Evolutionary conservation across 2,113 vertebrate genomes (phyloP).

Genomic region (Telmatochromis sp.): DNA sequence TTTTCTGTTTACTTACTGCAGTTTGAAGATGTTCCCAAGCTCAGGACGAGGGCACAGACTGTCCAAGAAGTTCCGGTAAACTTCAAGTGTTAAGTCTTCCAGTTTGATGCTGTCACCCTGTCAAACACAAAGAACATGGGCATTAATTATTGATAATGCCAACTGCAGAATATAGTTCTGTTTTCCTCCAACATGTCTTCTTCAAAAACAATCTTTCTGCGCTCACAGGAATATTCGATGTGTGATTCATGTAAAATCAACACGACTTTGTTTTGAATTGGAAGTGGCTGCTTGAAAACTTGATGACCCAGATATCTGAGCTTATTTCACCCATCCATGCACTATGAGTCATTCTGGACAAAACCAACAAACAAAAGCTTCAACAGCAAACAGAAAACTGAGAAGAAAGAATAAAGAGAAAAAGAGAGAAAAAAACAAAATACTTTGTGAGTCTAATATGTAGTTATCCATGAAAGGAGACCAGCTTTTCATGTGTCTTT

Average conservation of each 20-base stretch:
- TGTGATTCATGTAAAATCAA: not conserved
- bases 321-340: not conserved
- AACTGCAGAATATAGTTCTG: not conserved
- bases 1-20: constrained; percentile 77
- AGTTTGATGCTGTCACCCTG: constrained; percentile 92
- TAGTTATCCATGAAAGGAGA: not conserved
- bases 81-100: constrained; percentile 88
- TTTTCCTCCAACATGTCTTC: not conserved
- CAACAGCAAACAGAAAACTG: not conserved
- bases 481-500: not conserved
- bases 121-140: not conserved
- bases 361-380: not conserved
- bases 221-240: not conserved
- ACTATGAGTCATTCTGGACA: not conserved
- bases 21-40: constrained; percentile 86
- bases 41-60: constrained; percentile 90
- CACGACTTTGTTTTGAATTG: not conserved
- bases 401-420: not conserved
- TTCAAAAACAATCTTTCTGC: not conserved
- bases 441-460: not conserved
- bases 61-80: constrained; percentile 88
- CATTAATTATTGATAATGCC: not conserved
- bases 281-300: not conserved
- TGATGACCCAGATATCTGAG: constrained; percentile 21
- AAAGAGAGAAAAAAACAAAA: not conserved